A percentile compares a stretch with the other conserved stretches of the same genome.
Evolutionary conservation across 2,888 invertebrate species (phyloP).

Genomic region (Taenaris catops): DNA sequence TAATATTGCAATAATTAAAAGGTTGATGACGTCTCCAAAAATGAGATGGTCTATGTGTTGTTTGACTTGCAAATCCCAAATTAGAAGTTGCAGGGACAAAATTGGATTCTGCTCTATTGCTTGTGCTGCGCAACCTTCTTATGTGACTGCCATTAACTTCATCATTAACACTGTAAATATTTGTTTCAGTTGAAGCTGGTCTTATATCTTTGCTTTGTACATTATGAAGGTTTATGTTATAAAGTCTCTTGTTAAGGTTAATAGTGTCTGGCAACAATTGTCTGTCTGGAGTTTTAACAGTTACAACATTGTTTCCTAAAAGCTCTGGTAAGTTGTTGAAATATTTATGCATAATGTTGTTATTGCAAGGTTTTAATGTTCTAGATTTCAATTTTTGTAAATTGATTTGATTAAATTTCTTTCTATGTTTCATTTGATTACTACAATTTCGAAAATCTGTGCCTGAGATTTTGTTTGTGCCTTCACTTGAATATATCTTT

Average conservation of each 20-base stretch:
- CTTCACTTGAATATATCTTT: conserved; percentile 1
- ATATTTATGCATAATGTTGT: conserved; percentile 29
- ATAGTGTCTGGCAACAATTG: conserved; percentile 48
- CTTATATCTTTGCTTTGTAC: conserved; percentile 32
- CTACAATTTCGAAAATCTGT: too few species aligned
- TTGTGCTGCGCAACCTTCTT: conserved; percentile 34
- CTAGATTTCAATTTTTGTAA: conserved; percentile 37
- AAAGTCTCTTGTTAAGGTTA: conserved; percentile 43
- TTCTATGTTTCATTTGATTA: conserved; percentile 7
- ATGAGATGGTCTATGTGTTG: conserved; percentile 30
- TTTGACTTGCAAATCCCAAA: conserved; percentile 23
- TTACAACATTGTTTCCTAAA: conserved; percentile 36
- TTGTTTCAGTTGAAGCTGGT: conserved; percentile 25
- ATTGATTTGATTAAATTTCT: conserved; percentile 25
- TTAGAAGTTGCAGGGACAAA: conserved; percentile 21
- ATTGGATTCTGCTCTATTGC: conserved; percentile 24
- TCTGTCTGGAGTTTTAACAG: conserved; percentile 44
- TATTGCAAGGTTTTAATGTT: conserved; percentile 29
- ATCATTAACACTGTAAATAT: conserved; percentile 37
- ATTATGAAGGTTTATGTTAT: conserved; percentile 43
- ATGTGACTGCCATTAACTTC: conserved; percentile 44
- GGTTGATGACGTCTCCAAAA: conserved; percentile 37
- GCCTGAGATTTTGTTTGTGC: too few species aligned
- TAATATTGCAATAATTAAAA: conserved; percentile 38
- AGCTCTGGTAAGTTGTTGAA: conserved; percentile 49